Conservation (phyloP, 2,797 vertebrate genomes). For the Lycodopsis pacificus region DNA sequence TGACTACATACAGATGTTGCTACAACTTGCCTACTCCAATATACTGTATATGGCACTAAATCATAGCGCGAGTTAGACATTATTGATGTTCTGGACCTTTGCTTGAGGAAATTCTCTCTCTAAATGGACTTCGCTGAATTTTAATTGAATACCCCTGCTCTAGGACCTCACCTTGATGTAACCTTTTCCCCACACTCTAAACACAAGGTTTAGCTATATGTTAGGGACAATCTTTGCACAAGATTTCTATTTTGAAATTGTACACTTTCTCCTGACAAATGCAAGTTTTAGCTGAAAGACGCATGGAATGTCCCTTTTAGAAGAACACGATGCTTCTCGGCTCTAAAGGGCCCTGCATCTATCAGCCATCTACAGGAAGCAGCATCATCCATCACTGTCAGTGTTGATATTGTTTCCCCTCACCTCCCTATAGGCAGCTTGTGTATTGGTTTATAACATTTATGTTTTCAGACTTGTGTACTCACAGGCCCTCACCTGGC, state of each 20-base stretch:
- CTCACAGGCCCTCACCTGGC: constrained; percentile 81
- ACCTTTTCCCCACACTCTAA: constrained; percentile 6
- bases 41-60: too few species aligned
- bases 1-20: too few species aligned
- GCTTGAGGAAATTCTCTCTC: too few species aligned
- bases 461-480: constrained; percentile 85
- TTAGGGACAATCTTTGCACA: too few species aligned
- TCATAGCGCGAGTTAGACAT: too few species aligned
- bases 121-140: too few species aligned
- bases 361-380: constrained; percentile 66
- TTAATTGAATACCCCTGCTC: neutral
- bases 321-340: constrained; percentile 21
- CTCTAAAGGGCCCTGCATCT: constrained; percentile 61
- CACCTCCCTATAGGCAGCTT: constrained; percentile 80
- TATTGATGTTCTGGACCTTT: too few species aligned
- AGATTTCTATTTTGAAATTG: too few species aligned
- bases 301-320: constrained; percentile 19
- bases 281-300: constrained; percentile 7
- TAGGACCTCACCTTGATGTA: constrained; percentile 29
- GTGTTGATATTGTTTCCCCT: constrained; percentile 82
- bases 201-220: too few species aligned
- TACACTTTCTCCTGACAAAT: neutral
- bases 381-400: constrained; percentile 86
- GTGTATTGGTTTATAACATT: constrained; percentile 82
- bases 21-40: too few species aligned